Conservation (phyloP, 1,140 invertebrate genomes). For the Meloidogyne chitwoodi region DNA sequence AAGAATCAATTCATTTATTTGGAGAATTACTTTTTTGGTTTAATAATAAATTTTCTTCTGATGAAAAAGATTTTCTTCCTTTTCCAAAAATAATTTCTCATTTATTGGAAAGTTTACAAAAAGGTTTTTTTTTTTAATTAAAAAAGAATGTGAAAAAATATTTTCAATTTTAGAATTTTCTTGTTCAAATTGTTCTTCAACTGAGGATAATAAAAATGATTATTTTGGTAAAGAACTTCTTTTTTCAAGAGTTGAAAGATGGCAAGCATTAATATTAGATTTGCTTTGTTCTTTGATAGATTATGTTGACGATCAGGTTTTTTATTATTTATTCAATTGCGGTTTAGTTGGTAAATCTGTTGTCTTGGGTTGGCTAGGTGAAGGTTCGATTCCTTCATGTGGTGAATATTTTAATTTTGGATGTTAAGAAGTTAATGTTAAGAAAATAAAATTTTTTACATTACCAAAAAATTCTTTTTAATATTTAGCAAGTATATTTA, state of each 20-base stretch:
- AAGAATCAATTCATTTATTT: conserved; percentile 42
- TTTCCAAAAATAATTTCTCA: conserved; percentile 21
- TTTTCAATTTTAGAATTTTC: no score
- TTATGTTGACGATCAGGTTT: conserved; percentile 1
- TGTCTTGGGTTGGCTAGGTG: no score
- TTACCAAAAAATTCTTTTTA: no score
- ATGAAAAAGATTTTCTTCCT: neutral
- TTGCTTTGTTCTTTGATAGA: conserved; percentile 21
- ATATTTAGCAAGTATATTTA: no score
- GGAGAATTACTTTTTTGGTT: conserved; percentile 39
- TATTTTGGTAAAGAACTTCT: conserved; percentile 17
- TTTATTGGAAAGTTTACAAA: conserved; percentile 27
- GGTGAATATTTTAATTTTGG: no score
- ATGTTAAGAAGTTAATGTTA: no score
- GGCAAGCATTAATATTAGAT: conserved; percentile 34
- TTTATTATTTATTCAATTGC: no score
- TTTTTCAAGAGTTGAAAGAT: conserved; percentile 25
- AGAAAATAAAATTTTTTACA: no score
- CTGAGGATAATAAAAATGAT: neutral
- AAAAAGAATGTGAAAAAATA: no score
- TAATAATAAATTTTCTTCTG: conserved; percentile 16
- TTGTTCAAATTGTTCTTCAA: neutral
- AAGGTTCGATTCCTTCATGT: no score
- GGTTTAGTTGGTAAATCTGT: no score
- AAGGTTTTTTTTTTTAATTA: neutral